Evolutionary conservation across 2,888 invertebrate genomes (phyloP).

Genomic region (Escarpia spicata): DNA sequence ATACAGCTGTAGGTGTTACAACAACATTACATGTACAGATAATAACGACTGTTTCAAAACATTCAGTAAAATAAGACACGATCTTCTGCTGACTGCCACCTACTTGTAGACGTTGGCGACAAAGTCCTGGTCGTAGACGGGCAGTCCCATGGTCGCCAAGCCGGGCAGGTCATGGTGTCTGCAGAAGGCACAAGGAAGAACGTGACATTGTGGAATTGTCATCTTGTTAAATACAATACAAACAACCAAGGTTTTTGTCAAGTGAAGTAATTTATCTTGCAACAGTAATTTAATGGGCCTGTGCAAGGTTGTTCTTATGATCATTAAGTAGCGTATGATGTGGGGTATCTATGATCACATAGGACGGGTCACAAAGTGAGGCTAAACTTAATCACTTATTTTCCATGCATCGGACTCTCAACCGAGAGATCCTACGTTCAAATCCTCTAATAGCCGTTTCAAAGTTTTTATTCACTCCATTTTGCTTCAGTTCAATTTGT

Average conservation of each 20-base stretch:
- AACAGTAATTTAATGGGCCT: not conserved
- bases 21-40: not conserved
- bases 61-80: not conserved
- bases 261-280: not conserved
- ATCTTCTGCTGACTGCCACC: not conserved
- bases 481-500: too few species aligned
- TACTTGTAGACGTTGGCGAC: constrained; percentile 34
- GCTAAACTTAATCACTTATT: too few species aligned
- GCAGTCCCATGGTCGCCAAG: constrained; percentile 29
- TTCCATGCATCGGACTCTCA: too few species aligned
- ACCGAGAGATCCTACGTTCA: too few species aligned
- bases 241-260: not conserved
- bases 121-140: constrained; percentile 37
- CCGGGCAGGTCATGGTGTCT: constrained; percentile 17
- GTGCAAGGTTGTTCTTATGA: not conserved
- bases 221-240: not conserved
- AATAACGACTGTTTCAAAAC: not conserved
- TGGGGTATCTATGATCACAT: too few species aligned
- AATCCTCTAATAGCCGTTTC: too few species aligned
- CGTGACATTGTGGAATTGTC: not conserved
- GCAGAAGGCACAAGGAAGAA: not conserved
- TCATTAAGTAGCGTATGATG: not conserved
- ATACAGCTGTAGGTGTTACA: too few species aligned
- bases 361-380: too few species aligned
- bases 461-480: too few species aligned